phyloP scores from a whole-genome alignment of 2,888 invertebrate genomes.

The Crematogaster levior region DNA sequence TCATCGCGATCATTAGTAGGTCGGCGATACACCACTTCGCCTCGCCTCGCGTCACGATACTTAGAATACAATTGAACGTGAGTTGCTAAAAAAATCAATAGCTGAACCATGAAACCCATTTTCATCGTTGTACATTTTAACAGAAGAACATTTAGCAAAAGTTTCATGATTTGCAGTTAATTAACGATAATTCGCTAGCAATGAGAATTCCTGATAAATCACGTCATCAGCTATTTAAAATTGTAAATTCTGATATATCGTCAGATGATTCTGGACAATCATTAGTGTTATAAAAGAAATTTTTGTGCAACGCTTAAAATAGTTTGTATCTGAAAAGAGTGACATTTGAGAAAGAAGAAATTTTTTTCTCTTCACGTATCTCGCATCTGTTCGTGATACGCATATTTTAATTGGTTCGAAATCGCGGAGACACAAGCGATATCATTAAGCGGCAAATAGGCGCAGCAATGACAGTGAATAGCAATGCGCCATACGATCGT shows the following conservation, averaged over 20 bases:
- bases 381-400: neutral
- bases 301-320: neutral
- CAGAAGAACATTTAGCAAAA: neutral
- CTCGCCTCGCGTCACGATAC: slow-evolving; percentile 20
- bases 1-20: slow-evolving; percentile 57
- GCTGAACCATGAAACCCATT: slow-evolving; percentile 52
- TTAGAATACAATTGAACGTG: slow-evolving; percentile 25
- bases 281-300: neutral
- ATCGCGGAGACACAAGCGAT: neutral
- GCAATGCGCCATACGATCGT: slow-evolving; percentile 7
- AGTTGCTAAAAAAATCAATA: neutral
- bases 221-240: neutral
- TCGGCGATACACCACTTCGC: slow-evolving; percentile 58
- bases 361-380: neutral
- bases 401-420: slow-evolving; percentile 18
- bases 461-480: slow-evolving; percentile 24
- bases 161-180: slow-evolving; percentile 3
- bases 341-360: too few relatives aligned
- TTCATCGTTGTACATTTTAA: slow-evolving; percentile 20
- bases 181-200: neutral
- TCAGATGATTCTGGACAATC: neutral
- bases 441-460: slow-evolving; percentile 15
- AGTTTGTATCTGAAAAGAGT: too few relatives aligned
- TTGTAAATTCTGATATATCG: neutral
- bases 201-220: neutral